Base-by-base conservation (phyloP, 2,797 vertebrate species). In the Nasua narica region DNA sequence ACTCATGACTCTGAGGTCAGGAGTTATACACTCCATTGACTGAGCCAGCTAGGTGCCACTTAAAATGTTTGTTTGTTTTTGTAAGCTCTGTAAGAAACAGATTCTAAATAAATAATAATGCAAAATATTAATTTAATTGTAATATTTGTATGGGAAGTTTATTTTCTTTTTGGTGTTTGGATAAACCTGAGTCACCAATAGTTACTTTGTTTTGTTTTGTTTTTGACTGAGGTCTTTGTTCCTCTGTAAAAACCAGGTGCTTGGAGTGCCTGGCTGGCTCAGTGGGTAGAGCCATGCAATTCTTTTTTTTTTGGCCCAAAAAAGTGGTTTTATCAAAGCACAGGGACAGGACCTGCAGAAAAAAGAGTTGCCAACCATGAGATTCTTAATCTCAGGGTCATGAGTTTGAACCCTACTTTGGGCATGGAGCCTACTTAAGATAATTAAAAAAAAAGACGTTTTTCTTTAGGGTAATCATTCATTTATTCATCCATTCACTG, bases 51-150 rank as follows among this genome's bases (percentile, higher is more conserved):
- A 76, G 27, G 8, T 48, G 43, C 4, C 43, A 25, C 4, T 32
- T 48, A 48, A 11, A 10, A 19, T 48, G 15, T 18, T 48, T 74
- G 27, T 2, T 76, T 76, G 9, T 48, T 32, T 14, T 29, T 74
- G 27, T 32, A 76, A 48, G 72, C 43, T 76, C 43, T 60, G 56
- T 12, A 16, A 77, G 67, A 95, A 35, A 91, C 12, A 83, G 15
- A 88, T 50, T 83, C 50, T 84, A 97, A 90, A 87, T 84, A 83
- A 96, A 77, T 50, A 96, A 77, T 46, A 91, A 84, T 65, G 46
- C 0, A 76, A 86, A 93, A 77, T 84, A 89, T 83, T 87, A 83
- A 87, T 82, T 93, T 60, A 94, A 60, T 48, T 88, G 5, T 85
- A 43, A 76, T 21, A 77, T 74, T 91, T 91, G 7, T 50, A 62